A percentile compares a stretch with the other conserved stretches of the same genome.
These are phyloP conservation scores for Drosophila repletoides DNA, from an alignment of 1,140 invertebrate species.

Conservation along the genomic window DNA sequence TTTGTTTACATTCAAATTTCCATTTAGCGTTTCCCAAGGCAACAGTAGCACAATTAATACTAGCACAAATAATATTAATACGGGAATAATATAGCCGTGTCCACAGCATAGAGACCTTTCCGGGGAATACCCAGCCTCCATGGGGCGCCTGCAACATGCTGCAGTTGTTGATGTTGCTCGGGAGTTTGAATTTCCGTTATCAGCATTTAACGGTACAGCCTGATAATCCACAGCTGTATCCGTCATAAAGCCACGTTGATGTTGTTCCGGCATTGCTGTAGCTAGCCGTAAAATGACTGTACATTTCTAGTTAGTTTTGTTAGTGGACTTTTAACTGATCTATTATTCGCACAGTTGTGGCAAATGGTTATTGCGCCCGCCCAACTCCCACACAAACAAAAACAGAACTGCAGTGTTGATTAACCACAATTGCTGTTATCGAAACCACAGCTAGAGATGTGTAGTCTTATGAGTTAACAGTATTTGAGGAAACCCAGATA, in stretches of 20 bases:
- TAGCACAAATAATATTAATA: slow-evolving; percentile 60
- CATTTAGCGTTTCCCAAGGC: slow-evolving; percentile 62
- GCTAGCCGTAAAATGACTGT: slow-evolving; percentile 22
- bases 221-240: slow-evolving; percentile 62
- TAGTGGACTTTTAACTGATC: slow-evolving; percentile 41
- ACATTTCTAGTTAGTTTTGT: slow-evolving; percentile 37
- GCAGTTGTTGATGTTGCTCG: slow-evolving; percentile 34
- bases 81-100: slow-evolving; percentile 63
- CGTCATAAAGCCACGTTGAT: slow-evolving; percentile 25
- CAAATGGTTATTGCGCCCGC: slow-evolving; percentile 40
- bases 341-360: slow-evolving; percentile 73
- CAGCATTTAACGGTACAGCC: slow-evolving; percentile 40
- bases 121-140: slow-evolving; percentile 7
- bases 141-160: slow-evolving; percentile 52
- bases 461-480: background rate
- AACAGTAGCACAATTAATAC: slow-evolving; percentile 66
- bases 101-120: slow-evolving; percentile 35
- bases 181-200: slow-evolving; percentile 38
- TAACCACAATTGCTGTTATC: slow-evolving; percentile 12
- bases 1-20: slow-evolving; percentile 29
- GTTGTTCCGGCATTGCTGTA: slow-evolving; percentile 54
- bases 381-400: slow-evolving; percentile 61
- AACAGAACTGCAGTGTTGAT: slow-evolving; percentile 34
- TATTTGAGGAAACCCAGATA: no score
- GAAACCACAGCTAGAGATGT: slow-evolving; percentile 1